Evolutionary conservation across 2,888 invertebrate species (phyloP).

Genomic region (Dermolepida albohirtum): DNA sequence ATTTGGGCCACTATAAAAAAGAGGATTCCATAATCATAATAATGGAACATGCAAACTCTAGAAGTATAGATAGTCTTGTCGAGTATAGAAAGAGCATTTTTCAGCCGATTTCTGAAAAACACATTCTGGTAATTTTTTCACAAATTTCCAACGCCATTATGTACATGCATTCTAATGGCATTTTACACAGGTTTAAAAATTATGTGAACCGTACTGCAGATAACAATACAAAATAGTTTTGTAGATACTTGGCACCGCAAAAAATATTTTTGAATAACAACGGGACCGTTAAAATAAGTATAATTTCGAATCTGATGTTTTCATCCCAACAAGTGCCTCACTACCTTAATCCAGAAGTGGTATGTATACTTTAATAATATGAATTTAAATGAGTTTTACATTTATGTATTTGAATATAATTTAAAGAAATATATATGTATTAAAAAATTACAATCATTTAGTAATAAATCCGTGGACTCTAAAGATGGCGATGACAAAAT

Average conservation of each 20-base stretch:
- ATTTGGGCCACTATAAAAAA: slow-evolving; percentile 79
- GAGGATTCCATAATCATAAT: slow-evolving; percentile 79
- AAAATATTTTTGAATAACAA: slow-evolving; percentile 77
- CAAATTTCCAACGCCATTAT: slow-evolving; percentile 78
- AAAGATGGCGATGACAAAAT: no score
- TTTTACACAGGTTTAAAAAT: slow-evolving; percentile 67
- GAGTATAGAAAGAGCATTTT: slow-evolving; percentile 63
- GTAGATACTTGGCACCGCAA: slow-evolving; percentile 72
- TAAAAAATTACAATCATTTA: no score
- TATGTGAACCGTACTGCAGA: slow-evolving; percentile 4
- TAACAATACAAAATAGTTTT: slow-evolving; percentile 42
- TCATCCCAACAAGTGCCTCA: slow-evolving; percentile 79
- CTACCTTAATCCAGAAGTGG: slow-evolving; percentile 82
- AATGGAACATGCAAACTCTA: slow-evolving; percentile 85
- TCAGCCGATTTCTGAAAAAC: slow-evolving; percentile 70
- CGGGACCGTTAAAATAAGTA: slow-evolving; percentile 77
- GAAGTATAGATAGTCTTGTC: slow-evolving; percentile 76
- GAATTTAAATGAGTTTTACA: no score
- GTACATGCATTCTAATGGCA: slow-evolving; percentile 78
- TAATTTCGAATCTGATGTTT: slow-evolving; percentile 75
- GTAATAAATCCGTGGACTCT: no score
- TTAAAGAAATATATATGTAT: no score
- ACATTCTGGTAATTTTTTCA: slow-evolving; percentile 72
- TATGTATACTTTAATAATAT: slow-evolving; percentile 52
- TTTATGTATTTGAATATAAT: no score